A percentile compares a stretch with the other conserved stretches of the same genome.
These are phyloP conservation scores for Rhagologus leucostigma DNA, from an alignment of 2,113 vertebrate species.

Conservation along the genomic window DNA sequence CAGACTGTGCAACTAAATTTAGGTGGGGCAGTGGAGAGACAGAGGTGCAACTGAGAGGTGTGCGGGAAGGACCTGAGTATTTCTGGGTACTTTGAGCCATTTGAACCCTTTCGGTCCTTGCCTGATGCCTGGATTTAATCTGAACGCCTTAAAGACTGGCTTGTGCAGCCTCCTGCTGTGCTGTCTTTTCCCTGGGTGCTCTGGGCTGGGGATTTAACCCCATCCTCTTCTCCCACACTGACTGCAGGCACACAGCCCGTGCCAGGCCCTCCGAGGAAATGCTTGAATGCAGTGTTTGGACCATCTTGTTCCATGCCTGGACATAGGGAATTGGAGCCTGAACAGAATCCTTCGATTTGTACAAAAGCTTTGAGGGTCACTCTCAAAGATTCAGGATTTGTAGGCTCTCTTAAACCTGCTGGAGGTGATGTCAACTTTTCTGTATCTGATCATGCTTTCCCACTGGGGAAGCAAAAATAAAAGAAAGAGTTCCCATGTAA, in stretches of 20 bases:
- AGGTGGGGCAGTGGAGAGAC: not conserved
- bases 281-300: not conserved
- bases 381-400: not conserved
- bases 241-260: fast-evolving
- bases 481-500: not conserved
- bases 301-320: not conserved
- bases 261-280: fast-evolving
- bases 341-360: not conserved
- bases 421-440: not conserved
- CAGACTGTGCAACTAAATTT: not conserved
- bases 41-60: not conserved
- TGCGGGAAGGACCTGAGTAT: not conserved
- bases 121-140: not conserved
- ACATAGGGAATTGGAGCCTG: not conserved
- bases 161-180: not conserved
- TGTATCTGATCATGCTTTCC: not conserved
- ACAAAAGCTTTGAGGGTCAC: fast-evolving
- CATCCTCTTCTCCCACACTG: not conserved
- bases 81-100: not conserved
- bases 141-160: not conserved
- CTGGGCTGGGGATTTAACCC: not conserved
- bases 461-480: not conserved
- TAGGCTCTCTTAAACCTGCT: not conserved
- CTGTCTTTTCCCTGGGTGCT: not conserved
- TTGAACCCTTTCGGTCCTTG: not conserved